These are phyloP conservation scores for Falco punctatus DNA, from an alignment of 2,113 vertebrate species.

Conservation along the genomic window DNA sequence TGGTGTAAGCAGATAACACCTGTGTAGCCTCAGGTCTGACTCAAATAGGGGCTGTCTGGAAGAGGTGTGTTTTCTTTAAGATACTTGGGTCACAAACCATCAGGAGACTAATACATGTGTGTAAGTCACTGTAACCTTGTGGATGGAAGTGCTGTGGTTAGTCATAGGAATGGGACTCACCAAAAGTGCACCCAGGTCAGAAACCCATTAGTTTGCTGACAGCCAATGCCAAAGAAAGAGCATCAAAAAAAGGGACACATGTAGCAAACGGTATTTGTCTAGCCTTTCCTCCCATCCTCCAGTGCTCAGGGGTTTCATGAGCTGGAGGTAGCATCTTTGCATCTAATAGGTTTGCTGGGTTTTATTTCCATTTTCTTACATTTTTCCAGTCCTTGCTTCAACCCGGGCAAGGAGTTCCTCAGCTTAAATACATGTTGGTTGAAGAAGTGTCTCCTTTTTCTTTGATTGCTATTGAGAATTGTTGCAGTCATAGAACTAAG, in stretches of 20 bases:
- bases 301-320: not conserved
- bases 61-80: not conserved
- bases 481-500: not conserved
- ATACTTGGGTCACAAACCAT: not conserved
- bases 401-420: not conserved
- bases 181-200: not conserved
- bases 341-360: not conserved
- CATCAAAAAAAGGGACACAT: not conserved
- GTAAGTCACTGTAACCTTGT: not conserved
- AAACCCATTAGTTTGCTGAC: not conserved
- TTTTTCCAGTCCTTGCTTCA: not conserved
- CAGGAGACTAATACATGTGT: not conserved
- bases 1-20: not conserved
- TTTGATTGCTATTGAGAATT: not conserved
- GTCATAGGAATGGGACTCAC: not conserved
- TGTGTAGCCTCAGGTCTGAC: not conserved
- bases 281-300: not conserved
- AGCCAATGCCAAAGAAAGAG: not conserved
- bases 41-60: not conserved
- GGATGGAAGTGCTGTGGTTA: not conserved
- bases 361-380: not conserved
- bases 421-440: not conserved
- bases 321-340: not conserved
- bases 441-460: not conserved
- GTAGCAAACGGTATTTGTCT: not conserved